phyloP scores from a whole-genome alignment of 2,888 invertebrate genomes.

The Pseudanteris insignis region DNA sequence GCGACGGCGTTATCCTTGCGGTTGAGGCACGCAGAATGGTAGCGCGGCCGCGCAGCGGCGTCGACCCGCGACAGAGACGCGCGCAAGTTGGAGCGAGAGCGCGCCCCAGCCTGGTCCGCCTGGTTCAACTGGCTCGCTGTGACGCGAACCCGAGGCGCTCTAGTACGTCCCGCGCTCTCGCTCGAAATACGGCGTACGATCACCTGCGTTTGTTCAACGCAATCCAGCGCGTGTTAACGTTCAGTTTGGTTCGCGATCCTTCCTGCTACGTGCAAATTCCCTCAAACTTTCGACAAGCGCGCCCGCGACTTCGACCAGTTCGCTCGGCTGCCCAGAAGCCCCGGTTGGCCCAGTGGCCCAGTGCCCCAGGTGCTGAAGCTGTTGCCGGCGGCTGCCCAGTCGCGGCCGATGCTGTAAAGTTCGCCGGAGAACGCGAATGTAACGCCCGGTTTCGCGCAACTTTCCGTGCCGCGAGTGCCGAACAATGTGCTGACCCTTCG shows the following conservation, averaged over 20 bases:
- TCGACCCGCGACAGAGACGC: constrained; percentile 31
- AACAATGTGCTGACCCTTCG: no score
- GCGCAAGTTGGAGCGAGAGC: constrained; percentile 23
- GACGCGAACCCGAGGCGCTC: constrained; percentile 43
- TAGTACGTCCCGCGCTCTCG: constrained; percentile 53
- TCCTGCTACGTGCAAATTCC: no score
- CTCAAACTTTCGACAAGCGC: no score
- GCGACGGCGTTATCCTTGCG: constrained; percentile 46
- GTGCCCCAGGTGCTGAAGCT: no score
- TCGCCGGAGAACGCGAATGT: no score
- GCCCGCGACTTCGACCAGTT: no score
- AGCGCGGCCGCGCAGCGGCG: constrained; percentile 49
- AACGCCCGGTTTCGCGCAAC: no score
- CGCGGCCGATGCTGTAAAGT: no score
- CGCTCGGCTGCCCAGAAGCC: no score
- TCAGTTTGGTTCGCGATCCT: constrained; percentile 12
- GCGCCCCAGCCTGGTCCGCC: constrained; percentile 46
- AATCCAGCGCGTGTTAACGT: no score
- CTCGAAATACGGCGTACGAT: constrained; percentile 45
- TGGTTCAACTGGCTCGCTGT: constrained; percentile 36
- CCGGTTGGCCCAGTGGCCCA: no score
- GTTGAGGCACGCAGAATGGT: constrained; percentile 62
- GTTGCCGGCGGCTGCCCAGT: no score
- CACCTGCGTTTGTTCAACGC: constrained; percentile 29
- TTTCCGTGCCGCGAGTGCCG: constrained; percentile 16